A percentile compares a stretch with the other conserved stretches of the same genome.
Conservation (phyloP, 2,797 vertebrate genomes). For the Microctenopoma lineatum region DNA sequence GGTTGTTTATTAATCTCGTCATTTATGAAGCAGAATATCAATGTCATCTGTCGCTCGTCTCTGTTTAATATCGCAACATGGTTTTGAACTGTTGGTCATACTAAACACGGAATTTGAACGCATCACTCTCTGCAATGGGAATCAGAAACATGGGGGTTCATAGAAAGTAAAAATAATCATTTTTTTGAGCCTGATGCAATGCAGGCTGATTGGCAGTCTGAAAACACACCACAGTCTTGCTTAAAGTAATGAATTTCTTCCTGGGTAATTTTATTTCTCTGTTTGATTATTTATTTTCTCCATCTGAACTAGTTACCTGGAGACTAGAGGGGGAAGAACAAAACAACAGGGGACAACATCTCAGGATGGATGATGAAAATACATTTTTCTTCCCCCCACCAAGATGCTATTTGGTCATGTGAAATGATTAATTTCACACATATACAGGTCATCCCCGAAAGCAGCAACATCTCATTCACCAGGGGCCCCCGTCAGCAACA, state of each 20-base stretch:
- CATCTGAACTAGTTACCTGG: conserved; percentile 58
- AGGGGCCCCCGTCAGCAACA: conserved; percentile 82
- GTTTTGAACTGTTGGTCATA: not conserved
- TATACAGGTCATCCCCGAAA: conserved; percentile 83
- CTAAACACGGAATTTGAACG: not conserved
- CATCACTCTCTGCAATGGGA: not conserved
- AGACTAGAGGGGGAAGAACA: conserved; percentile 28
- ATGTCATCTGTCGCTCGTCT: not conserved
- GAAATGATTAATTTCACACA: conserved; percentile 84
- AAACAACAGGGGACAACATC: conserved; percentile 55
- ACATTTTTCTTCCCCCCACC: conserved; percentile 60
- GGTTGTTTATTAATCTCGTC: not conserved
- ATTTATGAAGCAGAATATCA: not conserved
- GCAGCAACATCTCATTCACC: conserved; percentile 82
- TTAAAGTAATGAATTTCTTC: conserved; percentile 38
- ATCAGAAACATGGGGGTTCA: not conserved
- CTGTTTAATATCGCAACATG: not conserved
- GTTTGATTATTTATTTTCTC: conserved; percentile 23
- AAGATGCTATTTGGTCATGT: conserved; percentile 76
- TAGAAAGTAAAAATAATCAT: not conserved
- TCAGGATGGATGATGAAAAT: conserved; percentile 74
- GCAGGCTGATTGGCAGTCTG: conserved; percentile 12
- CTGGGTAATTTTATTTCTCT: conserved; percentile 23
- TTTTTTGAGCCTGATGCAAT: not conserved
- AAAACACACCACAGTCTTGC: conserved; percentile 41